Base-by-base conservation (phyloP, 2,888 invertebrate species). In the Agrochola litura region DNA sequence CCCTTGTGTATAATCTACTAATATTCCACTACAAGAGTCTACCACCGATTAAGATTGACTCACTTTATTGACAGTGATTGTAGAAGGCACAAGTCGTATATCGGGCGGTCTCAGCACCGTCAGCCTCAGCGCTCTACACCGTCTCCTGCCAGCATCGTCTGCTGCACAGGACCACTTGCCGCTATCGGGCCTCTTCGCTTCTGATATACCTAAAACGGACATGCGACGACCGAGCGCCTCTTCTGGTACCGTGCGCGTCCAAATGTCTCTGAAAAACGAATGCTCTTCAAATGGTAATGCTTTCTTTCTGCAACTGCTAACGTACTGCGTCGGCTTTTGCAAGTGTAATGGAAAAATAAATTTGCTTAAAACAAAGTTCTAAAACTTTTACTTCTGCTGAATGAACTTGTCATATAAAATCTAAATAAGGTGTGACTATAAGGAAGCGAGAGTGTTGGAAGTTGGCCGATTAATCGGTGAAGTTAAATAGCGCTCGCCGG, bases 101-200 rank as follows among this genome's bases (percentile, higher is more conserved):
- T 97, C 96, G 0, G 98, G 98, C 6, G 98, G 97, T 65, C 92
- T 91, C 61, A 97, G 95, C 22, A 98, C 97, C 49, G 97, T 97
- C 54, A 98, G 95, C 76, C 97, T 94, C 73, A 97, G 93, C 67
- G 97, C 97, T 84, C 97, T 96, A 91, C 98, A 98, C 81, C 98
- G 97, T 84, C 98, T 97, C 67, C 97, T 94, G n/a, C 97, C 97
- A 89, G 97, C 97, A 89, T 98, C 98, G 73, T 97, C 97, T 49
- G 98, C 98, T 90, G 98, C 98, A 92, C 99, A 99, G 6, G 98
- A 98, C 96, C 98, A 99, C 77, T 97, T 97, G 37, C 99, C 99
- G 41, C 97, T 97, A 90, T 99, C 99, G 56, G 97, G 96, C 43
- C 96, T 94, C 79, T 97, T 97, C 0, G 98, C 98, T 83, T 97